Percentiles rank a stretch among this genome's conserved stretches.
phyloP scores from a whole-genome alignment of 2,113 vertebrate species.

The Galbula dea region DNA sequence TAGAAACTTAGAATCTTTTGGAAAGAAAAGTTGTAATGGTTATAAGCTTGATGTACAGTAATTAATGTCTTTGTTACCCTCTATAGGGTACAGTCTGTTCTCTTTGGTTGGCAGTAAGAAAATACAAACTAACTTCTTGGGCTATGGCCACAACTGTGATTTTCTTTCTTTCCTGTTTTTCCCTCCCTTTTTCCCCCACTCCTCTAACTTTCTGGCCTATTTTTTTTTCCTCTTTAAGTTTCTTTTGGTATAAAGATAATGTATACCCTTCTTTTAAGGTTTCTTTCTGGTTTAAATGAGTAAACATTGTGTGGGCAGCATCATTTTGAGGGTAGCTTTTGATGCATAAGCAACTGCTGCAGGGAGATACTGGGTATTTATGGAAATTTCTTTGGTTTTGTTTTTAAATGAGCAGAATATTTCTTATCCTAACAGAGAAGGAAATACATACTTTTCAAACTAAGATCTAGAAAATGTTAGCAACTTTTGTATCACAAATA shows the following conservation, averaged over 20 bases:
- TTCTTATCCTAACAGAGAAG: neutral
- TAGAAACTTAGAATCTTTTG: neutral
- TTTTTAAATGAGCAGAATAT: neutral
- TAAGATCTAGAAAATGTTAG: neutral
- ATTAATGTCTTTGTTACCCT: neutral
- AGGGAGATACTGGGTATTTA: constrained; percentile 9
- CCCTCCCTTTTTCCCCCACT: no score
- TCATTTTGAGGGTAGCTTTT: constrained; percentile 4
- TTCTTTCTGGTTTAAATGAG: constrained; percentile 12
- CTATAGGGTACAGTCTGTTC: neutral
- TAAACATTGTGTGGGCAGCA: constrained; percentile 37
- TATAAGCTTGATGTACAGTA: neutral
- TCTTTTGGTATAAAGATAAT: neutral
- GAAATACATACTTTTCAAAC: neutral
- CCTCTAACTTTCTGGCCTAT: neutral
- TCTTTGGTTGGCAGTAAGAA: neutral
- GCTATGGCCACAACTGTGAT: neutral
- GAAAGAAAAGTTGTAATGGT: neutral
- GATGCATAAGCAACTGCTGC: neutral
- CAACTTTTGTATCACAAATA: neutral
- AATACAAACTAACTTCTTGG: neutral
- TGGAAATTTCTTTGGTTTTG: neutral
- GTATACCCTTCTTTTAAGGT: neutral
- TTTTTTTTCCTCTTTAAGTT: neutral
- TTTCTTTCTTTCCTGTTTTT: no score